phyloP scores from a whole-genome alignment of 2,113 vertebrate genomes.

The Sylvietta virens region DNA sequence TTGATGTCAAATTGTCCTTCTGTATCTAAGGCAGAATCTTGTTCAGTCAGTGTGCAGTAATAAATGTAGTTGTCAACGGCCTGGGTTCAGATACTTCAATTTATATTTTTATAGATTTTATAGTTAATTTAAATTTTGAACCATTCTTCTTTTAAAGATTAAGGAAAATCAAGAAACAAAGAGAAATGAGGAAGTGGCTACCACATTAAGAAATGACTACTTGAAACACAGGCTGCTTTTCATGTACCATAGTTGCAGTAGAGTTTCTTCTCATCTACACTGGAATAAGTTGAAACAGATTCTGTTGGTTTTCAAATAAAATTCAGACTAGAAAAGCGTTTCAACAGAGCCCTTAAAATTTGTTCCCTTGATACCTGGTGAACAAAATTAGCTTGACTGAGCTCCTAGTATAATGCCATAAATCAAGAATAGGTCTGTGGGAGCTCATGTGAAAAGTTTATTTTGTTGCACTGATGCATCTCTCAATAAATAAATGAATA shows the following conservation, averaged over 20 bases:
- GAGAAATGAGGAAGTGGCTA: neutral
- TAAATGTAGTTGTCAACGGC: neutral
- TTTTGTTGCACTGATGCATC: neutral
- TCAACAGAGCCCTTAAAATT: neutral
- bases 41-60: neutral
- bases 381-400: neutral
- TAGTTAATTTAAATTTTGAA: constrained; percentile 8
- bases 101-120: neutral
- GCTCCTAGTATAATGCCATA: neutral
- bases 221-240: neutral
- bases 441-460: neutral
- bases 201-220: neutral
- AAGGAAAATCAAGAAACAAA: neutral
- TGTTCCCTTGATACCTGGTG: neutral
- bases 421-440: neutral
- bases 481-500: neutral
- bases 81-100: neutral
- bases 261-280: neutral
- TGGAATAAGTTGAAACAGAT: neutral
- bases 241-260: neutral
- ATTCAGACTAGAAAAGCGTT: neutral
- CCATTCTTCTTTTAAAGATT: neutral
- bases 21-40: neutral
- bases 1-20: neutral
- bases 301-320: neutral